A percentile compares a stretch with the other conserved stretches of the same genome.
Conservation (phyloP, 2,888 invertebrate genomes). For the Nemoura dubitans region DNA sequence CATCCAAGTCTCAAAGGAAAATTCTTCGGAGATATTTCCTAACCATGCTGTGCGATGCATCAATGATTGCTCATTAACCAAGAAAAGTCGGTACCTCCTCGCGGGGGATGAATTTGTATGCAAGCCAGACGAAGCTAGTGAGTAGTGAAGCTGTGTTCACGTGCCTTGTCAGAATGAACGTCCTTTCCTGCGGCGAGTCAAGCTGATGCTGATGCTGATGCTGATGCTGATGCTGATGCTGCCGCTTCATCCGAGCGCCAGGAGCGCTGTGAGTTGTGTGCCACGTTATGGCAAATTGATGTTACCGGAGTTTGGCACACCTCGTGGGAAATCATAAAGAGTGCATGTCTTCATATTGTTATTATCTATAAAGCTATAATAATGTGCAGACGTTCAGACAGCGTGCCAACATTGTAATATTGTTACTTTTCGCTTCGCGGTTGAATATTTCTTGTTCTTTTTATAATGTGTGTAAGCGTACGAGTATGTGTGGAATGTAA, state of each 20-base stretch:
- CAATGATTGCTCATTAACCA: neutral
- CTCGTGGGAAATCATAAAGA: conserved; percentile 3
- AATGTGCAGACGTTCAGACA: neutral
- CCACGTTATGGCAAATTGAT: neutral
- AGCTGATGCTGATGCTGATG: too few species aligned
- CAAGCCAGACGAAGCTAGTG: neutral
- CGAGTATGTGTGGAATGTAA: too few species aligned
- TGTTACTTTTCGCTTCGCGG: neutral
- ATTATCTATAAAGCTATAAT: neutral
- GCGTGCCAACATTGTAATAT: neutral
- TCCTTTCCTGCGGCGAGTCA: neutral
- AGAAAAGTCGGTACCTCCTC: neutral
- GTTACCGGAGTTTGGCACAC: neutral
- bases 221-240: too few species aligned
- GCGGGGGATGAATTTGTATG: neutral
- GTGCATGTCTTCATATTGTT: conserved; percentile 7
- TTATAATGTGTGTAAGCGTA: too few species aligned
- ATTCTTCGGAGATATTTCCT: neutral
- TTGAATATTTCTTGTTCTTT: neutral
- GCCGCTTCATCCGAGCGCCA: neutral
- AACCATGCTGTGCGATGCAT: neutral
- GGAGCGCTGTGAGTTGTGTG: neutral
- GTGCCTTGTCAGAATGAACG: neutral
- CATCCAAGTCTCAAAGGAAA: too few species aligned
- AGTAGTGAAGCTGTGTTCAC: neutral